Evolutionary conservation across 2,888 invertebrate species (phyloP).

Genomic region (Achlya flavicornis): DNA sequence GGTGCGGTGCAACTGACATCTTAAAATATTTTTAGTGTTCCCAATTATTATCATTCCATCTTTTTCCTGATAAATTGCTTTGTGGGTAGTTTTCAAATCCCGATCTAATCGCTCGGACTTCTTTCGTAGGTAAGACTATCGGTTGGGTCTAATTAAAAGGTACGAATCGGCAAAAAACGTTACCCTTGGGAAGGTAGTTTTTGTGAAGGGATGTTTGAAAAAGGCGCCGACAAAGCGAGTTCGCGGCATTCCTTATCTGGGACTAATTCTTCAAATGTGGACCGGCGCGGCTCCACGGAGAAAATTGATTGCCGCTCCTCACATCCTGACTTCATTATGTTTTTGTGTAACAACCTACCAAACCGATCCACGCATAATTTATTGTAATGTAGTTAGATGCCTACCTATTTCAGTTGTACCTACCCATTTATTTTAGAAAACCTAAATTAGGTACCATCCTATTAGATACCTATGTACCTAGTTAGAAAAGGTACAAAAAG

Average conservation of each 20-base stretch:
- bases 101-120: slow-evolving; percentile 15
- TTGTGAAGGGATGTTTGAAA: slow-evolving; percentile 60
- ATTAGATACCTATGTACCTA: no score
- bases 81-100: background rate
- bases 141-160: slow-evolving; percentile 73
- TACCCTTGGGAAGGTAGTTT: slow-evolving; percentile 63
- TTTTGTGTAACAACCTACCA: background rate
- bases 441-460: no score
- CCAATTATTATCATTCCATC: background rate
- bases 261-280: slow-evolving; percentile 62
- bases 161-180: slow-evolving; percentile 68
- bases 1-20: no score
- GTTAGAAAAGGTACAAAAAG: no score
- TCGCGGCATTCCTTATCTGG: slow-evolving; percentile 58
- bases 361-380: background rate
- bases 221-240: slow-evolving; percentile 75
- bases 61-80: background rate
- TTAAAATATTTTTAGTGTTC: no score
- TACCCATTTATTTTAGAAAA: no score
- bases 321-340: slow-evolving; percentile 5
- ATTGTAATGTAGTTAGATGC: background rate
- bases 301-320: slow-evolving; percentile 51
- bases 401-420: no score
- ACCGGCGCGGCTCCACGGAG: slow-evolving; percentile 50
- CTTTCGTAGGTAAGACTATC: slow-evolving; percentile 28